Conservation (phyloP, 2,797 vertebrate genomes). For the Mus spretus region DNA sequence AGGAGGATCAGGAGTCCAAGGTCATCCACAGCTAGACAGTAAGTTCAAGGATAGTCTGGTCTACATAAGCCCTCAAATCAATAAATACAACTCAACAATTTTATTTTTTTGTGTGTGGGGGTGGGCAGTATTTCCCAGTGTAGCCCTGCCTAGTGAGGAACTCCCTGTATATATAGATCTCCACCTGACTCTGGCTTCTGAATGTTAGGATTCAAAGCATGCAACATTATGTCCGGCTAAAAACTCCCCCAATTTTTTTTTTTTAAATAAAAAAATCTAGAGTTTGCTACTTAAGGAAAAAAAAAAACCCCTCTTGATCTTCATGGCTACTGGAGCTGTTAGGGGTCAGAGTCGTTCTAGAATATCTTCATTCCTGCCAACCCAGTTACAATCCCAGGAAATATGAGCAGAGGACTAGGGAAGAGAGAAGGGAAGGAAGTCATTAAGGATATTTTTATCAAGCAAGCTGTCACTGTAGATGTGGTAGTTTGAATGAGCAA, state of each 20-base stretch:
- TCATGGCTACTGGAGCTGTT: neutral
- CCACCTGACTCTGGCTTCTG: neutral
- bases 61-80: neutral
- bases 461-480: neutral
- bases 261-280: neutral
- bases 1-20: neutral
- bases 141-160: neutral
- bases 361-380: neutral
- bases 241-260: neutral
- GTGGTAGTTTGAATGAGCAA: constrained; percentile 21
- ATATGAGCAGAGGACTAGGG: neutral
- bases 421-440: constrained; percentile 23
- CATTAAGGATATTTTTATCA: constrained; percentile 26
- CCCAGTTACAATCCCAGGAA: constrained; percentile 18
- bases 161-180: neutral
- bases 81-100: neutral
- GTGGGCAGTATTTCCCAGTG: neutral
- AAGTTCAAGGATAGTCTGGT: neutral
- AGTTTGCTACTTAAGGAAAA: constrained; percentile 46
- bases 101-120: neutral
- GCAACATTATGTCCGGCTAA: neutral
- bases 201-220: neutral
- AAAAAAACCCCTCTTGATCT: neutral
- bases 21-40: neutral
- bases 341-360: neutral